Percentiles rank a stretch among this genome's conserved stretches.
These are phyloP conservation scores for Anomalospiza imberbis DNA, from an alignment of 2,797 vertebrate species.

Conservation along the genomic window DNA sequence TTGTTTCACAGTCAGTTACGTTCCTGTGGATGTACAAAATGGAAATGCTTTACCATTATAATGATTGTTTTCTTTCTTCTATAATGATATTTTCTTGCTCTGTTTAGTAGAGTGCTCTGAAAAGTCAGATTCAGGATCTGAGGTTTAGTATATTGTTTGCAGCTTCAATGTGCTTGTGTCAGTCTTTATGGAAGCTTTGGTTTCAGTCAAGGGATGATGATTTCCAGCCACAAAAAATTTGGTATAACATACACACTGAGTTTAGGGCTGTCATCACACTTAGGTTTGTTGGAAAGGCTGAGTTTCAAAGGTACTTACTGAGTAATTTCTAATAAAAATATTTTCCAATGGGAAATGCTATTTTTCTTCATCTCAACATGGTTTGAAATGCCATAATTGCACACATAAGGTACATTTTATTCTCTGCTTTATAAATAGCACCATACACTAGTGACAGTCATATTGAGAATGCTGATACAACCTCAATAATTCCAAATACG, in stretches of 20 bases:
- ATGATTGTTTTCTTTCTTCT: slow-evolving; percentile 18
- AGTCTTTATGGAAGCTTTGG: background rate
- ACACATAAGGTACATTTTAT: background rate
- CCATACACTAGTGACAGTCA: background rate
- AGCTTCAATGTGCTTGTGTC: background rate
- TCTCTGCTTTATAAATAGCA: background rate
- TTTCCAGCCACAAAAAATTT: background rate
- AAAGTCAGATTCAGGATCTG: background rate
- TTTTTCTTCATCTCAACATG: background rate
- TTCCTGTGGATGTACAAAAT: slow-evolving; percentile 56
- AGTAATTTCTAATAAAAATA: background rate
- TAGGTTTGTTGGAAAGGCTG: background rate
- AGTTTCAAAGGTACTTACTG: background rate
- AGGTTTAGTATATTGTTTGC: background rate
- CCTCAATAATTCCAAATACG: background rate
- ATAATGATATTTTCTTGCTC: background rate
- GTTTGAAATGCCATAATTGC: background rate
- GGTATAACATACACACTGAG: background rate
- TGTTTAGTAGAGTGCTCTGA: background rate
- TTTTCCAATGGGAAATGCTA: background rate
- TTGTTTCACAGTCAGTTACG: slow-evolving; percentile 41
- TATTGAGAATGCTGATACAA: background rate
- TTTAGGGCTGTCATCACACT: background rate
- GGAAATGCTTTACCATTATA: slow-evolving; percentile 55
- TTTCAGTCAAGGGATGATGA: background rate